Percentiles rank a stretch among this genome's conserved stretches.
Conservation (phyloP, 2,888 invertebrate species). For the Chrysopilus asiliformis region DNA sequence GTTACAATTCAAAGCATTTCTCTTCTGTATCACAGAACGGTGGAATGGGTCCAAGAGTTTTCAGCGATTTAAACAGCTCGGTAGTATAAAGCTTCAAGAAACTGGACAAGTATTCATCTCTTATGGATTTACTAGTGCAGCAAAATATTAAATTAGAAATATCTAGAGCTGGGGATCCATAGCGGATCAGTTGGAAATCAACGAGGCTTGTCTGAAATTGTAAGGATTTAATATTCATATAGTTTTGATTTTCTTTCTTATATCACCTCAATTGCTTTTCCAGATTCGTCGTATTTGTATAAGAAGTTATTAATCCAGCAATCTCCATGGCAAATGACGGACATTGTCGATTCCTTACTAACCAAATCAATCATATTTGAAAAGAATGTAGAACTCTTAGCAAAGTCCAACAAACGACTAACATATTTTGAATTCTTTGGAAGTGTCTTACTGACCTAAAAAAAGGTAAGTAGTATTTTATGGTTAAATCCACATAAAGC, state of each 20-base stretch:
- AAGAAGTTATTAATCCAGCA: constrained; percentile 65
- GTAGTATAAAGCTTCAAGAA: constrained; percentile 47
- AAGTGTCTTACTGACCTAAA: constrained; percentile 27
- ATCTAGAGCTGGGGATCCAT: constrained; percentile 55
- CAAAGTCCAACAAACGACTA: constrained; percentile 45
- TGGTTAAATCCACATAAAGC: constrained; percentile 1
- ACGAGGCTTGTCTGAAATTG: constrained; percentile 47
- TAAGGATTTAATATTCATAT: not conserved
- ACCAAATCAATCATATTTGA: constrained; percentile 51
- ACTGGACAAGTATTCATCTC: constrained; percentile 43
- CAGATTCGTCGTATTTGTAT: constrained; percentile 42
- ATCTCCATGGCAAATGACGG: constrained; percentile 60
- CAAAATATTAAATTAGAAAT: constrained; percentile 52
- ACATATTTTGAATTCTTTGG: constrained; percentile 39
- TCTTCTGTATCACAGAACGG: constrained; percentile 35
- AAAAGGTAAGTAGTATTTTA: not conserved
- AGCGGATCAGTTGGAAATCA: constrained; percentile 57
- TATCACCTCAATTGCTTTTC: constrained; percentile 41
- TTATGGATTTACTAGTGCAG: constrained; percentile 48
- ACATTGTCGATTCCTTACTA: constrained; percentile 46
- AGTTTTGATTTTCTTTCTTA: not conserved
- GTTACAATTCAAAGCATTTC: constrained; percentile 45
- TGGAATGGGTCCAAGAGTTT: constrained; percentile 39
- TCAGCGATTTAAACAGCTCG: constrained; percentile 43
- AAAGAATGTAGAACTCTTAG: constrained; percentile 50